Percentiles rank a stretch among this genome's conserved stretches.
Evolutionary conservation across 1,140 invertebrate genomes (phyloP).

Genomic region (Hydropsyche tenuis): DNA sequence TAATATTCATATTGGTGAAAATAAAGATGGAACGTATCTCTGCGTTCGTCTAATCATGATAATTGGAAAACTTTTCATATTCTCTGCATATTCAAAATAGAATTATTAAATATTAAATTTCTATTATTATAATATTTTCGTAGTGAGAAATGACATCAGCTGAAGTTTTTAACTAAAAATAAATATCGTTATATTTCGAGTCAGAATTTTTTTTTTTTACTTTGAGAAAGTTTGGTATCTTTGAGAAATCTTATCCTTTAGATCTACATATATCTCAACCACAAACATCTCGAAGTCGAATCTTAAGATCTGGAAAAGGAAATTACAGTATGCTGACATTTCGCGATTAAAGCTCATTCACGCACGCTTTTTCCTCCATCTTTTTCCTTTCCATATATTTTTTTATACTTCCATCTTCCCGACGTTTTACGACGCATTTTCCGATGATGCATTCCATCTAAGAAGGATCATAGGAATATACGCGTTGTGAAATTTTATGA

Average conservation of each 20-base stretch:
- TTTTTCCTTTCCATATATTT: conserved; percentile 7
- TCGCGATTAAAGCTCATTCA: conserved; percentile 32
- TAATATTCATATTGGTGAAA: too few relatives aligned
- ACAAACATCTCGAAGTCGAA: conserved; percentile 2
- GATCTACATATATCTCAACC: conserved; percentile 19
- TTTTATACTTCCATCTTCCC: conserved; percentile 15
- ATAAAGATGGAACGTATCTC: too few relatives aligned
- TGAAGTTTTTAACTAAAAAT: too few relatives aligned
- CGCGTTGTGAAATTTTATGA: conserved; percentile 31
- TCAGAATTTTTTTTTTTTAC: not conserved
- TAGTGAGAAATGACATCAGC: too few relatives aligned
- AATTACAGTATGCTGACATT: conserved; percentile 29
- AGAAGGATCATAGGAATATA: conserved; percentile 23
- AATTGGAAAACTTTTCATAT: too few relatives aligned
- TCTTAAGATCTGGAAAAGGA: conserved; percentile 1
- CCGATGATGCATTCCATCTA: conserved; percentile 21
- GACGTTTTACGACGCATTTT: conserved; percentile 6
- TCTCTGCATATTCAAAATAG: too few relatives aligned
- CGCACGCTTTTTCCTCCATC: not conserved
- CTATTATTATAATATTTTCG: too few relatives aligned
- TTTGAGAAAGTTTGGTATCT: not conserved
- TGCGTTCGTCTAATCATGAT: too few relatives aligned
- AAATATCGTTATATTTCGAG: not conserved
- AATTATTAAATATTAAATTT: too few relatives aligned
- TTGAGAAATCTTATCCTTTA: not conserved